Evolutionary conservation across 1,140 invertebrate species (phyloP).

Genomic region (Gryon sp.): DNA sequence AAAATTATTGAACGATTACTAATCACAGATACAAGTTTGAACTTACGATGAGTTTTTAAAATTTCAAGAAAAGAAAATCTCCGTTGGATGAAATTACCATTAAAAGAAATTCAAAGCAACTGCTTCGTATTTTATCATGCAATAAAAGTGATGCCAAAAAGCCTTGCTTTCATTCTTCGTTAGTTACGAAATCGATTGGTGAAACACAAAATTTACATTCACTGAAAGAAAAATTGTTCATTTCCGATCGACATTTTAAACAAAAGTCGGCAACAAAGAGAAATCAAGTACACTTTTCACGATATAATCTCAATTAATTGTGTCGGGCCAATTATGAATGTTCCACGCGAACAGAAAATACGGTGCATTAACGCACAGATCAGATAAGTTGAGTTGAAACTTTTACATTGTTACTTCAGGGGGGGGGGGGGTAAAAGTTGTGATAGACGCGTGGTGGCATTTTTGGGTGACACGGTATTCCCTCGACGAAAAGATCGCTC

Average conservation of each 20-base stretch:
- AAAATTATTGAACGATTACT: constrained; percentile 18
- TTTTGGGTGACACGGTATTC: constrained; percentile 31
- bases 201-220: background rate
- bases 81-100: too few species aligned
- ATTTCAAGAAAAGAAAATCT: too few species aligned
- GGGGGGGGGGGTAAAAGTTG: too few species aligned
- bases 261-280: too few species aligned
- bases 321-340: constrained; percentile 8
- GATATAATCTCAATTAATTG: constrained; percentile 5
- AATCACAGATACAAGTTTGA: background rate
- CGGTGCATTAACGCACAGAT: background rate
- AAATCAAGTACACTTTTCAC: background rate
- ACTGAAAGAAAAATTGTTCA: constrained; percentile 8
- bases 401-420: constrained; percentile 36
- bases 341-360: constrained; percentile 6
- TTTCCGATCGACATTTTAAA: background rate
- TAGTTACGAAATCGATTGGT: constrained; percentile 1
- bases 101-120: too few species aligned
- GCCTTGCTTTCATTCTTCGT: too few species aligned
- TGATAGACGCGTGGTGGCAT: constrained; percentile 15
- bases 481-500: constrained; percentile 25
- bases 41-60: constrained; percentile 37
- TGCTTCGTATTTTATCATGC: background rate
- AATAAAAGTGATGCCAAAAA: too few species aligned
- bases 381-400: constrained; percentile 18